A percentile compares a stretch with the other conserved stretches of the same genome.
Conservation (phyloP, 1,140 invertebrate species). For the Ceratosolen fusciceps region DNA sequence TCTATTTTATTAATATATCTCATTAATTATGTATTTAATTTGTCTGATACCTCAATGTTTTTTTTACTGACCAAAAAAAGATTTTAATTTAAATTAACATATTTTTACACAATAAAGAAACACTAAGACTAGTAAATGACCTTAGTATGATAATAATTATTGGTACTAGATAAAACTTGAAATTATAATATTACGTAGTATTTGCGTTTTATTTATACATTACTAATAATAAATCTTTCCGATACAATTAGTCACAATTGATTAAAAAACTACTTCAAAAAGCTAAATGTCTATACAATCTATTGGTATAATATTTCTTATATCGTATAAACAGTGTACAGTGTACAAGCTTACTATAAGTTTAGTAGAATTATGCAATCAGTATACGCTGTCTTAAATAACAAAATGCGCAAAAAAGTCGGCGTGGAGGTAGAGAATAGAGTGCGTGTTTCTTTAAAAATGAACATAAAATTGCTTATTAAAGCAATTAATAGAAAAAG, state of each 20-base stretch:
- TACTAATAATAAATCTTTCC: not conserved
- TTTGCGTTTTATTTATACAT: not conserved
- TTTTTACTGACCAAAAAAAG: no score
- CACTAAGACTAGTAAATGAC: no score
- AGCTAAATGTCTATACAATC: not conserved
- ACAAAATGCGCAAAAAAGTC: constrained; percentile 29
- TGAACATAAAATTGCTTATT: constrained; percentile 4
- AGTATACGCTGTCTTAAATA: constrained; percentile 32
- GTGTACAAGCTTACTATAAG: not conserved
- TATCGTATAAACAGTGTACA: not conserved
- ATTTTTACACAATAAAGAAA: no score
- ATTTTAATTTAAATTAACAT: no score
- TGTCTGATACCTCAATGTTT: no score
- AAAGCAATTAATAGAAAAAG: no score
- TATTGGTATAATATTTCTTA: constrained; percentile 6
- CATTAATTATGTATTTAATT: no score
- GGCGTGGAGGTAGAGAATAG: not conserved
- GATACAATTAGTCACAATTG: not conserved
- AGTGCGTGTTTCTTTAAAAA: constrained; percentile 15
- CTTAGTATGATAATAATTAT: no score
- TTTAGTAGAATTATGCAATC: constrained; percentile 37
- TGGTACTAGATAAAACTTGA: not conserved
- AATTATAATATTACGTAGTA: not conserved
- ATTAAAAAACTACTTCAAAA: not conserved
- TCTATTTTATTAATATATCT: no score